Base-by-base conservation (phyloP, 2,113 vertebrate species). In the Varanus salvator region DNA sequence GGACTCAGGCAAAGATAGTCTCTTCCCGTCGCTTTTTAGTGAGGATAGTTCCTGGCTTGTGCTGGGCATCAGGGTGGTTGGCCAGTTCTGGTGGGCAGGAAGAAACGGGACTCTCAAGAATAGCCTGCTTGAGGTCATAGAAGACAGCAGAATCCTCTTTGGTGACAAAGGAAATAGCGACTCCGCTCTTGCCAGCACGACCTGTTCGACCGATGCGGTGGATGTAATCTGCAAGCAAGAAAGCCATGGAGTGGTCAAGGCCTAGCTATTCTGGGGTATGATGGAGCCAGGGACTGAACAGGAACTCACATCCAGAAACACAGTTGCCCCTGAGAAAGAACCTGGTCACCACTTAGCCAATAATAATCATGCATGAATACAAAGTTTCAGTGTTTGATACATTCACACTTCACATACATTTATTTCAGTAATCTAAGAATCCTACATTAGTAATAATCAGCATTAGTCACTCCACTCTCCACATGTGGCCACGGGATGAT, bases 1-100 rank as follows among this genome's bases (percentile, higher is more conserved):
- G n/a, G 34, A 0, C 69, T 99, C 96, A 99, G n/a, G 99, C 99
- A 14, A 99, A 99, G 96, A 99, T 99, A 90, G 99, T 99, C 95
- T 99, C 99, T 94, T 99, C 99, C 38, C 99, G 97, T 19, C 99
- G 97, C 97, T 99, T 99, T 97, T 99, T 99, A 96, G 99, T 99
- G 92, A 99, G 98, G 97, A 99, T 99, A 93, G 99, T 99, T 93
- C 99, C 99, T 0, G 99, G 99, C 54, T 99, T 99, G 97, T 99
- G 99, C 94, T 99, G 98, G 80, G 99, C 99, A 0, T 99, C 99
- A 0, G 99, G 99, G 94, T 99, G 99, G 96, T 99, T 99, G 93
- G 98, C 93, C 66, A 99, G 98, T 96, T 99, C 99, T 0, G 99
- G 99, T 0, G 99, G 99, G 74, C 99, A 99, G 21, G 97, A 98